Base-by-base conservation (phyloP, 2,113 vertebrate genomes). In the Halichoeres trimaculatus region DNA sequence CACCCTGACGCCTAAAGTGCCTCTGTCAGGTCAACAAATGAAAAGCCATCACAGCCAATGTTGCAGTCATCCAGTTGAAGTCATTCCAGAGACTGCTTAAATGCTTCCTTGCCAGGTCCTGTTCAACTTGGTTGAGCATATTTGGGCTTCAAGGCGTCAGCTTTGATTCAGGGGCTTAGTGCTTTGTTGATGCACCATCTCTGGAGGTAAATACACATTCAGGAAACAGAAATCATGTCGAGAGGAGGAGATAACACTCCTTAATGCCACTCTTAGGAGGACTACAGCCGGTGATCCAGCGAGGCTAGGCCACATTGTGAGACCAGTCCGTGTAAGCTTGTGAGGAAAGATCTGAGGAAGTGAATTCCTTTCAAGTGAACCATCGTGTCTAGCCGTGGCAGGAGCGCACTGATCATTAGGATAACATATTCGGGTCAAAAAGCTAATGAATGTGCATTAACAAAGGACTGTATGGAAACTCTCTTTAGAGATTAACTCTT, bases 1-100 rank as follows among this genome's bases (percentile, higher is more conserved):
- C 65, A 57, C 70, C 70, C 84, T 52, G 76, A 88, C 17, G 45
- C 81, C 62, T 69, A 59, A 87, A 90, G 79, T 78, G 84, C 69
- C 61, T 83, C 81, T 86, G 90, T 86, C 89, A 81, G 86, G 81
- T 90, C 90, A 80, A 82, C 87, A 87, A 89, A 89, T 85, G 71
- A 84, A 83, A 86, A 77, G 60, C 88, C 86, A 84, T 87, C 88
- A 84, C 81, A 57, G 83, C 76, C 80, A 43, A 64, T 76, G 85
- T 26, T 75, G 76, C 74, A 81, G 76, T 88, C 64, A 80, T 89
- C 78, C 85, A 73, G 84, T 40, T 58, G 54, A 65, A 76, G 82
- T 80, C 76, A 75, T 56, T 62, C 50, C 72, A 47, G 12, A 55
- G 65, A 80, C 61, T 80, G 80, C 60, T 80, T 88, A 80, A 83